Evolutionary conservation across 2,113 vertebrate genomes (phyloP), one percentile per base, ranked within the genome.

Genomic region (Erinaceus europaeus): DNA sequence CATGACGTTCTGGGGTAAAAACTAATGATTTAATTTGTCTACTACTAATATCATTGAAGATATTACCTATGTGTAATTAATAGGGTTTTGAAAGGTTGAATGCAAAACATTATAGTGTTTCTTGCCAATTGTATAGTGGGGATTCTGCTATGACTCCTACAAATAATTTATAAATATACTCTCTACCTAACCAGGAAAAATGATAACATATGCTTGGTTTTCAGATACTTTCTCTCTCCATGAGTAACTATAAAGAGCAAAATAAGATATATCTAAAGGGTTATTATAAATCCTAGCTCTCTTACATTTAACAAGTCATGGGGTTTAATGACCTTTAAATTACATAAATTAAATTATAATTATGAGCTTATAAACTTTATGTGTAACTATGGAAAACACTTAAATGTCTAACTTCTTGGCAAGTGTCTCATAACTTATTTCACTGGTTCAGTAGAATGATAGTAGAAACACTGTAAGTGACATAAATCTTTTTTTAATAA

Each of bases 31-130:
- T 88, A 79, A 90, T 90, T 92, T 88, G 80, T 94, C 73, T 90
- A 74, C 53, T 78, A 23, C 55, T 81, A 52, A 86, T 91, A 32
- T 55, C 88, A 90, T 71, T 93, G 73, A 80, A 84, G 84, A 90
- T 77, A 84, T 73, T 91, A 86, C 76, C 88, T 90, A 75, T 86
- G 62, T 64, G 93, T 92, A 95, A 92, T 94, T 90, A 93, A 91
- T 53, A 59, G 68, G 44, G 48, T 89, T 92, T 95, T 82, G 64
- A 86, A 91, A 95, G 90, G 77, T 72, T 88, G 53, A 73, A 67
- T 84, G 90, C 71, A 93, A 81, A 88, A 88, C 61, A 91, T 68
- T 48, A 80, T 52, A 74, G 34, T 25, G 5, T 71, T 90, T 90
- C 91, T 93, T 93, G 53, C 90, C 86, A 84, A 55, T 52, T 86